Evolutionary conservation across 2,113 vertebrate genomes (phyloP).

Genomic region (Poecile atricapillus): DNA sequence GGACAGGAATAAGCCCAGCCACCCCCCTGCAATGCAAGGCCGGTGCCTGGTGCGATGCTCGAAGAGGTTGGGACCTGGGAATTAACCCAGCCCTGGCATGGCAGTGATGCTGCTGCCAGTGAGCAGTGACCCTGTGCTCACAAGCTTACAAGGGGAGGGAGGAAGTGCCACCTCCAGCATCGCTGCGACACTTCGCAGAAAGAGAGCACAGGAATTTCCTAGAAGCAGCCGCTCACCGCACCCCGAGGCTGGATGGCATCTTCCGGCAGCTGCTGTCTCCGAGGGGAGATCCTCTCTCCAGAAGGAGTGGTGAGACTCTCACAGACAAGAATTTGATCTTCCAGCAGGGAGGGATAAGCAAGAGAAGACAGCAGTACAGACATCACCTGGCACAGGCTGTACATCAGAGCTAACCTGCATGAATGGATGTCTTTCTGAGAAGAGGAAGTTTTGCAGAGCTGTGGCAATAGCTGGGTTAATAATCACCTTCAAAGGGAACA

Average conservation of each 20-base stretch:
- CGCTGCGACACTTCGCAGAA: neutral
- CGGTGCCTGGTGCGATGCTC: neutral
- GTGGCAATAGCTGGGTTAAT: neutral
- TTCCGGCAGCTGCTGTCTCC: neutral
- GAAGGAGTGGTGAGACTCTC: neutral
- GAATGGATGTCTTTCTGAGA: neutral
- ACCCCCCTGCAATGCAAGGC: neutral
- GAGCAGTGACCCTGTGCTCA: neutral
- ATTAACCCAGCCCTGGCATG: too few species aligned
- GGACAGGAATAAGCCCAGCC: neutral
- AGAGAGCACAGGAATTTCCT: neutral
- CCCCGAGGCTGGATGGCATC: accelerated
- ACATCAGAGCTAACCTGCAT: neutral
- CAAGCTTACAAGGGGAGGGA: accelerated
- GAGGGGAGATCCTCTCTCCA: neutral
- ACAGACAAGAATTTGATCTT: neutral
- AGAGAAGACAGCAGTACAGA: neutral
- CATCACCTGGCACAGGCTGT: neutral
- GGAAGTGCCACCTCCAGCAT: neutral
- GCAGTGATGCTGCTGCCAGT: neutral
- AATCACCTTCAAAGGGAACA: constrained; percentile 7
- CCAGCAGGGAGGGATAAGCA: accelerated
- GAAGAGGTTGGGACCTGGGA: accelerated
- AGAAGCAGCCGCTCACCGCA: neutral
- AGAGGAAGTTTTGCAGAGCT: neutral